Evolutionary conservation across 2,113 vertebrate genomes (phyloP).

Genomic region (Platichthys stellatus): DNA sequence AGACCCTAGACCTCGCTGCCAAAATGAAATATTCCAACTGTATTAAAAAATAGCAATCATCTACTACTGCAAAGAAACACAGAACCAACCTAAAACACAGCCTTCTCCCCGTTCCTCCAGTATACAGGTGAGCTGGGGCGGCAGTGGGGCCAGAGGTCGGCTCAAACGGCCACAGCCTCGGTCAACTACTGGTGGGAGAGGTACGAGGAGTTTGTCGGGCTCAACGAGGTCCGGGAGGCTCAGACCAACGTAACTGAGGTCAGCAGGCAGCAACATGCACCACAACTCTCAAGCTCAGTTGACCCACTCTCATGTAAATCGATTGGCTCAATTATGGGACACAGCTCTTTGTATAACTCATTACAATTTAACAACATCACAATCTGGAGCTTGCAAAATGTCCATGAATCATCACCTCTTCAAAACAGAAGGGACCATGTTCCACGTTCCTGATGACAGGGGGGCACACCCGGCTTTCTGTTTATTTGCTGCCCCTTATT

Average conservation of each 20-base stretch:
- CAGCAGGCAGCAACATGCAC: constrained; percentile 47
- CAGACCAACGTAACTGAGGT: constrained; percentile 95
- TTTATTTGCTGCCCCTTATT: too few species aligned
- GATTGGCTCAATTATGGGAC: neutral
- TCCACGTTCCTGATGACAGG: too few species aligned
- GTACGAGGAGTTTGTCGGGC: constrained; percentile 96
- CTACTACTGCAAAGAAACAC: too few species aligned
- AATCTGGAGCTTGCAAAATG: too few species aligned
- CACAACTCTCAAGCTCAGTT: neutral
- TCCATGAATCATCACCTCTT: neutral
- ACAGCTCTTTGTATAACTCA: neutral
- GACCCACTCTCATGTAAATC: neutral
- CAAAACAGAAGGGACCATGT: neutral
- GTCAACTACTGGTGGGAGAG: constrained; percentile 89
- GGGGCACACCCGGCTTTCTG: too few species aligned
- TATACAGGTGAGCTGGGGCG: constrained; percentile 33
- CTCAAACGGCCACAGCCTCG: constrained; percentile 71
- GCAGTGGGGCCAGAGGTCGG: constrained; percentile 80
- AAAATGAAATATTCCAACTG: too few species aligned
- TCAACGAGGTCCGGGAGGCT: constrained; percentile 91
- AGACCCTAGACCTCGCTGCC: neutral
- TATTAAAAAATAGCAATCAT: too few species aligned
- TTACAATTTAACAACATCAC: too few species aligned
- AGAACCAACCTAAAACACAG: neutral
- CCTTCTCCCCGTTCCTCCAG: constrained; percentile 58